Percentiles rank a stretch among this genome's conserved stretches.
phyloP scores from a whole-genome alignment of 1,140 invertebrate genomes.

The Drosophila guanche region DNA sequence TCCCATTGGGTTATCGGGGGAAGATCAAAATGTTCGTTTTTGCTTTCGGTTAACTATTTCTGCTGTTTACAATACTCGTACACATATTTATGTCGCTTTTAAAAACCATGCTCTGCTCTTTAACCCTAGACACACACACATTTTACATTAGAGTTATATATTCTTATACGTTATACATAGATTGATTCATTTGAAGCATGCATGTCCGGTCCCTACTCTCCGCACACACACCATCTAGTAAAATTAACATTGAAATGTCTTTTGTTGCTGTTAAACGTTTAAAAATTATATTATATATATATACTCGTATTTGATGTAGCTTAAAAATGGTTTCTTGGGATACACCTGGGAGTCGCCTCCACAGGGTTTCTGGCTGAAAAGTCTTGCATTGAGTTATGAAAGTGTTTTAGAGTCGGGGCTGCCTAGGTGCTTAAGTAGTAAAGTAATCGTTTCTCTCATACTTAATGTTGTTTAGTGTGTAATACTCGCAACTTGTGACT shows the following conservation, averaged over 20 bases:
- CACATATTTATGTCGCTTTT: constrained; percentile 58
- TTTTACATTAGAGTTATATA: constrained; percentile 61
- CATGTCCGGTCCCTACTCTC: constrained; percentile 1
- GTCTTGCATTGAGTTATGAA: constrained; percentile 74
- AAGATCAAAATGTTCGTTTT: constrained; percentile 43
- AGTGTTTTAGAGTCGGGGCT: constrained; percentile 45
- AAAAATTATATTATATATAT: constrained; percentile 66
- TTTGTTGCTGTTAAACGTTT: constrained; percentile 67
- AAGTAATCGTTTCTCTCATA: constrained; percentile 62
- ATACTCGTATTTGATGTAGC: constrained; percentile 45
- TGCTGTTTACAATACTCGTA: constrained; percentile 51
- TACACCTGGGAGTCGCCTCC: constrained; percentile 31
- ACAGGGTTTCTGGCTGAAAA: constrained; percentile 55
- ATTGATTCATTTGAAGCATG: constrained; percentile 59
- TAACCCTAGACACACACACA: constrained; percentile 78
- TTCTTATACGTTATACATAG: constrained; percentile 58
- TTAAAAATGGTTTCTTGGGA: constrained; percentile 64
- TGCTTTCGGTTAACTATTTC: constrained; percentile 52
- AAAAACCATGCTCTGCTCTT: constrained; percentile 73
- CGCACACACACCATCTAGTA: constrained; percentile 24
- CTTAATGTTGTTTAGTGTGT: constrained; percentile 63
- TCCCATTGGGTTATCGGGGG: constrained; percentile 16
- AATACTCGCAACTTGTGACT: constrained; percentile 76
- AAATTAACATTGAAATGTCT: constrained; percentile 53
- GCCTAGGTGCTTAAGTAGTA: constrained; percentile 75